phyloP scores from a whole-genome alignment of 2,113 vertebrate species.

The Hippocampus mohnikei region DNA sequence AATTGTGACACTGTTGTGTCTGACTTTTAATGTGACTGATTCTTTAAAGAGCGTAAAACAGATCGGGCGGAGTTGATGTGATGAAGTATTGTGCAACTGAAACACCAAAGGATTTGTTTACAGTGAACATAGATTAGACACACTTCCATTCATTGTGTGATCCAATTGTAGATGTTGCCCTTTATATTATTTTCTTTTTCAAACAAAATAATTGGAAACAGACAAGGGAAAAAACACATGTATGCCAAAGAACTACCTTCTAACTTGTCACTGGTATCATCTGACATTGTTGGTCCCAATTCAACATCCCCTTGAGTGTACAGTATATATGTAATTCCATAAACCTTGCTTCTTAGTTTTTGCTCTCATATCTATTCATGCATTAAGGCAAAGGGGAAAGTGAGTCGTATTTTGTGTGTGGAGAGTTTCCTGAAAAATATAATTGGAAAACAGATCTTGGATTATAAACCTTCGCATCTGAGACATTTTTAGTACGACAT shows the following conservation, averaged over 20 bases:
- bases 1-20: background rate
- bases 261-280: background rate
- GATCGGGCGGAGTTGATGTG: background rate
- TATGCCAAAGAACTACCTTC: background rate
- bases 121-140: background rate
- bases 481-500: constrained; percentile 78
- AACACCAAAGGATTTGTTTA: background rate
- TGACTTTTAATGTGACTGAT: background rate
- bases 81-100: background rate
- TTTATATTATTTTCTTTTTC: background rate
- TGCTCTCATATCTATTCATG: constrained; percentile 71
- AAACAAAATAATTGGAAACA: background rate
- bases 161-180: constrained; percentile 2
- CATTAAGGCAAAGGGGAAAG: constrained; percentile 75
- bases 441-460: constrained; percentile 80
- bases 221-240: background rate
- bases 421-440: constrained; percentile 78
- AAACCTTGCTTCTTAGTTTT: constrained; percentile 54
- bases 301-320: background rate
- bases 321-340: constrained; percentile 45
- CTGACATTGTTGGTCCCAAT: background rate
- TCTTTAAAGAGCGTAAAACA: background rate
- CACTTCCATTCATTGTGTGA: background rate
- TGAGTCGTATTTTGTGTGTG: constrained; percentile 67
- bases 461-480: constrained; percentile 75